Conservation (phyloP, 2,888 invertebrate genomes). For the Perithous albicinctus region DNA sequence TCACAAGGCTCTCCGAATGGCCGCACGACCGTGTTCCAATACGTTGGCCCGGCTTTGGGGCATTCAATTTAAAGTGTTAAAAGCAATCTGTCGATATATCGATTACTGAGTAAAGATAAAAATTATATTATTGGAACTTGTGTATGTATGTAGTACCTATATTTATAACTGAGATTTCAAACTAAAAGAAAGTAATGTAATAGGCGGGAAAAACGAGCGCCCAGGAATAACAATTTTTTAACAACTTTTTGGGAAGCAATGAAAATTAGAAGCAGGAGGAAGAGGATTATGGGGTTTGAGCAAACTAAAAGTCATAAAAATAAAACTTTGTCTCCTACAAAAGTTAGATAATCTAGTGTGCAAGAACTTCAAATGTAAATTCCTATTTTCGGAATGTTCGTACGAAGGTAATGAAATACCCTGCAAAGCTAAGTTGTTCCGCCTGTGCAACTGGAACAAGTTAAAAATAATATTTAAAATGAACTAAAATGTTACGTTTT, state of each 20-base stretch:
- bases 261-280: too few relatives aligned
- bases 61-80: slow-evolving; percentile 44
- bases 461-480: too few relatives aligned
- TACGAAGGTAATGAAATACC: too few relatives aligned
- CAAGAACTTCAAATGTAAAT: too few relatives aligned
- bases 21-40: slow-evolving; percentile 9
- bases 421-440: too few relatives aligned
- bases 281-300: too few relatives aligned
- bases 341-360: too few relatives aligned
- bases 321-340: too few relatives aligned
- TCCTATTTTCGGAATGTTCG: too few relatives aligned
- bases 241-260: not conserved
- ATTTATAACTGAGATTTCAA: slow-evolving; percentile 25
- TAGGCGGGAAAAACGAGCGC: not conserved
- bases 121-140: slow-evolving; percentile 34
- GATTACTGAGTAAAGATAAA: slow-evolving; percentile 47
- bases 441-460: too few relatives aligned
- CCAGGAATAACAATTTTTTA: not conserved
- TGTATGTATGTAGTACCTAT: slow-evolving; percentile 3
- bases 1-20: slow-evolving; percentile 27
- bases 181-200: slow-evolving; percentile 9
- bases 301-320: too few relatives aligned
- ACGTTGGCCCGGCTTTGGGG: not conserved
- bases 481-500: too few relatives aligned
- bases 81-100: slow-evolving; percentile 38